Conservation (phyloP, 2,888 invertebrate species). For the Melinaea marsaeus region DNA sequence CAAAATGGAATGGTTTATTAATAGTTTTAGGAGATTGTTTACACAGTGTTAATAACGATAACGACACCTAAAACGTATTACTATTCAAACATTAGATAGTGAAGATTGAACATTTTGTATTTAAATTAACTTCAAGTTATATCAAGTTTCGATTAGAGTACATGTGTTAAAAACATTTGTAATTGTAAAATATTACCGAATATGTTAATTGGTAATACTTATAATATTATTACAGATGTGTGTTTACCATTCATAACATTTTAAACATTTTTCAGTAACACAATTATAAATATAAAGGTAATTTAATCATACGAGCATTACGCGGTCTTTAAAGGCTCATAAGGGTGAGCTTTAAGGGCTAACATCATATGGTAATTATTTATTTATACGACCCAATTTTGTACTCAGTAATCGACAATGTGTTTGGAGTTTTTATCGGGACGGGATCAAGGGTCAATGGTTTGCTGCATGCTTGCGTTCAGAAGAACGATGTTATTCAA, state of each 20-base stretch:
- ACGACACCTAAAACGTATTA: neutral
- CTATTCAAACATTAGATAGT: no score
- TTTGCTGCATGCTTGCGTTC: slow-evolving; percentile 60
- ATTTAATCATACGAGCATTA: neutral
- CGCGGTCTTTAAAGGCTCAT: slow-evolving; percentile 54
- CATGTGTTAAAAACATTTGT: no score
- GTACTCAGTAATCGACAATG: slow-evolving; percentile 68
- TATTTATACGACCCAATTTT: slow-evolving; percentile 73
- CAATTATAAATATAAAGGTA: slow-evolving; percentile 1
- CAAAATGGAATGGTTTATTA: slow-evolving; percentile 8
- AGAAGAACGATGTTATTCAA: slow-evolving; percentile 46
- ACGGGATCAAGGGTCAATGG: slow-evolving; percentile 71
- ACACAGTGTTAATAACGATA: neutral
- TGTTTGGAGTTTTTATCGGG: slow-evolving; percentile 70
- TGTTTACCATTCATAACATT: no score
- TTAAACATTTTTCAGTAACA: no score
- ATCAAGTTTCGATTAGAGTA: no score
- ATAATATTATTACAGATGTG: no score
- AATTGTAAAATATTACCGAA: no score
- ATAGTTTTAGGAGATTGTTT: slow-evolving; percentile 18
- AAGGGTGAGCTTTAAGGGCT: slow-evolving; percentile 36
- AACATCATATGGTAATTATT: slow-evolving; percentile 64
- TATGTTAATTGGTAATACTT: no score
- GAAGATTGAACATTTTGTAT: no score
- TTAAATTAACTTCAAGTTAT: no score